A percentile compares a stretch with the other conserved stretches of the same genome.
Conservation (phyloP, 1,140 invertebrate genomes). For the Sycobia sp. region DNA sequence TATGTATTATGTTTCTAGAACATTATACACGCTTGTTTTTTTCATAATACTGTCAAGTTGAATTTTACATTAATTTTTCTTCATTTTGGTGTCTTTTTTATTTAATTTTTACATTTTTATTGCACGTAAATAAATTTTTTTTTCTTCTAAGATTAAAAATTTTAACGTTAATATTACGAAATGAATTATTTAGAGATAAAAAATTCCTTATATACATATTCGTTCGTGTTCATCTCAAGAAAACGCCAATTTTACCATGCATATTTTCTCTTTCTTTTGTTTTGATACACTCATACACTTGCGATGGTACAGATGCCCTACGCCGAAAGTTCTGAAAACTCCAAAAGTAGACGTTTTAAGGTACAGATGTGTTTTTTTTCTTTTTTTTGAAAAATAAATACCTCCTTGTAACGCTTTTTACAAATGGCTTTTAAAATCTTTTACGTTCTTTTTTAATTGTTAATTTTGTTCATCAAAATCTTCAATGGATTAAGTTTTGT, state of each 20-base stretch:
- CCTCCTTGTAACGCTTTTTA: constrained; percentile 25
- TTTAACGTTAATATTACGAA: too few relatives aligned
- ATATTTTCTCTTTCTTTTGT: constrained; percentile 32
- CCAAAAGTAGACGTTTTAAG: constrained; percentile 37
- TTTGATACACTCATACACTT: constrained; percentile 30
- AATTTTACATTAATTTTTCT: too few relatives aligned
- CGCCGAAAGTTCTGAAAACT: constrained; percentile 27
- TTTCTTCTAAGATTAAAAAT: too few relatives aligned
- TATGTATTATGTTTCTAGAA: too few relatives aligned
- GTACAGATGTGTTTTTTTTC: constrained; percentile 32
- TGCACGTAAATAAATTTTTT: too few relatives aligned
- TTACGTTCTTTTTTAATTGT: constrained; percentile 8
- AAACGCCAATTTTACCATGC: constrained; percentile 29
- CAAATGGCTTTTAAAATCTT: constrained; percentile 12
- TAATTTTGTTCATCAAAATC: background rate
- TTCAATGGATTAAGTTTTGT: constrained; percentile 6
- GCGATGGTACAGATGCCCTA: constrained; percentile 34
- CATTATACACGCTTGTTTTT: too few relatives aligned
- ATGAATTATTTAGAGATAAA: too few relatives aligned
- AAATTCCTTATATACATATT: background rate
- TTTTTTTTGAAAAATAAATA: too few relatives aligned
- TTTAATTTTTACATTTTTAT: too few relatives aligned
- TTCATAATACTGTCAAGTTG: too few relatives aligned
- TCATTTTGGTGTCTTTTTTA: too few relatives aligned
- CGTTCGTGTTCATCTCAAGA: background rate